Conservation (phyloP, 2,113 vertebrate genomes). For the Dunckerocampus dactyliophorus region DNA sequence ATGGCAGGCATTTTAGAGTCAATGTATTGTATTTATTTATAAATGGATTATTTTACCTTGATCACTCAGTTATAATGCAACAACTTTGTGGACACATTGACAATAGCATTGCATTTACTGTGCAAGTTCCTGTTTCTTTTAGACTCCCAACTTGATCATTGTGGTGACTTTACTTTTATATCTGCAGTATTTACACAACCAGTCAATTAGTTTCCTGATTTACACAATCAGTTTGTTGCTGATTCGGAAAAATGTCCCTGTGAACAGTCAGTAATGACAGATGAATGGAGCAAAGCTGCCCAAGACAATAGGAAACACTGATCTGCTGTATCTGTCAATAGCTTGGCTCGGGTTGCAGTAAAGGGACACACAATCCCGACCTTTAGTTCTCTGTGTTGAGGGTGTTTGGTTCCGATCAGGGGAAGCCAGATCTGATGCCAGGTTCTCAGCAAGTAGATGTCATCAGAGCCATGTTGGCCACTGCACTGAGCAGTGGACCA, state of each 20-base stretch:
- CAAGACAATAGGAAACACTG: constrained; percentile 44
- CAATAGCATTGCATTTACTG: constrained; percentile 38
- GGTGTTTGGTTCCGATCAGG: constrained; percentile 61
- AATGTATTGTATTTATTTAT: no score
- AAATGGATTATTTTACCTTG: no score
- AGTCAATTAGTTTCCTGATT: neutral
- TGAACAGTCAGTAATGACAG: neutral
- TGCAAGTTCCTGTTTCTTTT: constrained; percentile 32
- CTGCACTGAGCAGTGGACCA: constrained; percentile 7
- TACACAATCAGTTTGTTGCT: no score
- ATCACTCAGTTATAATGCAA: no score
- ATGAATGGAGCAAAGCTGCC: constrained; percentile 1
- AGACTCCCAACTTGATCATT: neutral
- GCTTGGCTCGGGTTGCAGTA: constrained; percentile 58
- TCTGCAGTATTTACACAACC: neutral
- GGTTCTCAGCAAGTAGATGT: constrained; percentile 46
- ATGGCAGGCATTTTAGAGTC: no score
- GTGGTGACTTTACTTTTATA: neutral
- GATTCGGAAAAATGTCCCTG: neutral
- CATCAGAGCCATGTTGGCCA: constrained; percentile 17
- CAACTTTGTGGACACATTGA: constrained; percentile 33
- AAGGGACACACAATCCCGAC: constrained; percentile 55
- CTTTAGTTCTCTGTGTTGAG: constrained; percentile 27
- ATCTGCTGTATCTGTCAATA: constrained; percentile 40
- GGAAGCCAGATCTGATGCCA: constrained; percentile 53